Conservation (phyloP, 2,888 invertebrate genomes). For the Ischnura elegans region DNA sequence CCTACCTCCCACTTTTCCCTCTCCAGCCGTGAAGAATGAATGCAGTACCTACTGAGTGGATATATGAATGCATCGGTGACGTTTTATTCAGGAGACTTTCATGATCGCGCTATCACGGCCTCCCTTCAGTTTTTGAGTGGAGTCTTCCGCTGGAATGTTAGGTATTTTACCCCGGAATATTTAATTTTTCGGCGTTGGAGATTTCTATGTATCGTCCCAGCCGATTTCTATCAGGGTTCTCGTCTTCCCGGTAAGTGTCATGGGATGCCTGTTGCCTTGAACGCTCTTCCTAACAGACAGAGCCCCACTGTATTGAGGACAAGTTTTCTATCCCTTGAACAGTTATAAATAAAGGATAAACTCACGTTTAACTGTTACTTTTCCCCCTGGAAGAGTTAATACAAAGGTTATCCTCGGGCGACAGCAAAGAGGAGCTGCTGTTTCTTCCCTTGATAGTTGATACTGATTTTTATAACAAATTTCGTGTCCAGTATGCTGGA, state of each 20-base stretch:
- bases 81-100: neutral
- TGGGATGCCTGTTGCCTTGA: neutral
- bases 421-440: no score
- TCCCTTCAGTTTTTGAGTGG: neutral
- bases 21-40: neutral
- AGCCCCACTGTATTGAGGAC: no score
- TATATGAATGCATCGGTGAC: neutral
- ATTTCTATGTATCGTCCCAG: neutral
- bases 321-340: no score
- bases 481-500: no score
- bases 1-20: no score
- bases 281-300: no score
- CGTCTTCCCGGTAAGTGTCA: neutral
- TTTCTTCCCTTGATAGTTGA: no score
- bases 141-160: neutral
- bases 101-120: neutral
- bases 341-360: no score
- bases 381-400: no score
- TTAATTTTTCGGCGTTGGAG: neutral
- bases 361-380: no score
- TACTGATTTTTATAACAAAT: no score
- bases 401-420: no score
- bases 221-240: neutral
- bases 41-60: neutral
- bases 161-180: neutral